phyloP scores from a whole-genome alignment of 2,797 vertebrate genomes.

The Falco columbarius region DNA sequence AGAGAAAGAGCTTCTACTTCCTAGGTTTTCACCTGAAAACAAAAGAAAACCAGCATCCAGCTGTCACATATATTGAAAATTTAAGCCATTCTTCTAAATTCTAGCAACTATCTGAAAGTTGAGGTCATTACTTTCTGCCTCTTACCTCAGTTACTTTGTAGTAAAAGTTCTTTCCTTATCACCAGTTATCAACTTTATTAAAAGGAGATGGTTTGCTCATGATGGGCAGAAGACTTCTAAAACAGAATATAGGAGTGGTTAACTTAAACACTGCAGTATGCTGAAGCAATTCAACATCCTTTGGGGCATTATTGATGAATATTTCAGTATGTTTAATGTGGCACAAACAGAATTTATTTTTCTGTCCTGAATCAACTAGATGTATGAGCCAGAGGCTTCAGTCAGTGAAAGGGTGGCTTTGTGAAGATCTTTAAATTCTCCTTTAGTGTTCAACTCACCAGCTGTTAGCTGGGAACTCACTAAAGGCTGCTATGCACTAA shows the following conservation, averaged over 20 bases:
- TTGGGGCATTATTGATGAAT: background rate
- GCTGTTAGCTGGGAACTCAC: background rate
- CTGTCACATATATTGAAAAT: background rate
- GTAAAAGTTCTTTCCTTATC: background rate
- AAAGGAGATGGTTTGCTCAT: background rate
- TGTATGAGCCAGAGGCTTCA: background rate
- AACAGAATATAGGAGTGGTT: background rate
- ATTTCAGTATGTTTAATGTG: background rate
- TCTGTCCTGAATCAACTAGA: background rate
- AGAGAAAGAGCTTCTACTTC: background rate
- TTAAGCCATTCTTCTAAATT: background rate
- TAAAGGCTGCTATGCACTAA: background rate
- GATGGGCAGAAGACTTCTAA: background rate
- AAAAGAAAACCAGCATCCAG: background rate
- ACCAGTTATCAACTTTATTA: background rate
- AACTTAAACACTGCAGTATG: background rate
- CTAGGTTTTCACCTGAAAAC: background rate
- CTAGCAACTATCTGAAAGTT: background rate
- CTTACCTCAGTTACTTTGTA: background rate
- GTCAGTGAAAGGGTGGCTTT: background rate
- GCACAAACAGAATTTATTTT: background rate
- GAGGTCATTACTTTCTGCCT: background rate
- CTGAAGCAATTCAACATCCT: background rate
- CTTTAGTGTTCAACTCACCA: background rate
- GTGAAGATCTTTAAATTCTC: background rate